Evolutionary conservation across 2,888 invertebrate genomes (phyloP).

Genomic region (Pheosia gnoma): DNA sequence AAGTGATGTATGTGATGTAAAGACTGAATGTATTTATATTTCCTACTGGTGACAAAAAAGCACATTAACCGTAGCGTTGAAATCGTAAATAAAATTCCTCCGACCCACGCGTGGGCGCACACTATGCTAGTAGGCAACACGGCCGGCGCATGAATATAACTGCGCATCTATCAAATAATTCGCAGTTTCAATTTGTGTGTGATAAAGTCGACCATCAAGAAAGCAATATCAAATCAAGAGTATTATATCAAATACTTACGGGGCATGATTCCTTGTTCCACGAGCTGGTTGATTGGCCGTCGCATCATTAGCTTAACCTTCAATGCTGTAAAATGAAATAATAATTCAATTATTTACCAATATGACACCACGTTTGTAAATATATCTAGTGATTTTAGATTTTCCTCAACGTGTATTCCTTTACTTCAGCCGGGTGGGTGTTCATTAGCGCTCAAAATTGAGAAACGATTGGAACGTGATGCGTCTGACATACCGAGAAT

Average conservation of each 20-base stretch:
- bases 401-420: not conserved
- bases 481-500: conserved; percentile 21
- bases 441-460: conserved; percentile 13
- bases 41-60: conserved; percentile 44
- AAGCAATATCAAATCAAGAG: not conserved
- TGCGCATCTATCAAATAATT: conserved; percentile 13
- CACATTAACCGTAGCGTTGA: conserved; percentile 61
- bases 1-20: conserved; percentile 1
- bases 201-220: not conserved
- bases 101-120: conserved; percentile 55
- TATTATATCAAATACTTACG: conserved; percentile 90
- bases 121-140: conserved; percentile 14
- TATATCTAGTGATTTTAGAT: not conserved
- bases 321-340: conserved; percentile 90
- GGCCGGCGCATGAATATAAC: conserved; percentile 10
- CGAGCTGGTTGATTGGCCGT: conserved; percentile 96
- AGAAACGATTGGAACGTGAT: conserved; percentile 27
- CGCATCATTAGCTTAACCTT: conserved; percentile 98
- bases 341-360: conserved; percentile 32
- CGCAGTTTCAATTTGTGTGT: conserved; percentile 12
- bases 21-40: conserved; percentile 10
- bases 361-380: not conserved
- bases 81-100: conserved; percentile 72
- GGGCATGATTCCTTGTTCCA: conserved; percentile 99
- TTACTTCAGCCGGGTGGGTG: too few species aligned